phyloP scores from a whole-genome alignment of 2,888 invertebrate genomes.

The Andrena minutula region DNA sequence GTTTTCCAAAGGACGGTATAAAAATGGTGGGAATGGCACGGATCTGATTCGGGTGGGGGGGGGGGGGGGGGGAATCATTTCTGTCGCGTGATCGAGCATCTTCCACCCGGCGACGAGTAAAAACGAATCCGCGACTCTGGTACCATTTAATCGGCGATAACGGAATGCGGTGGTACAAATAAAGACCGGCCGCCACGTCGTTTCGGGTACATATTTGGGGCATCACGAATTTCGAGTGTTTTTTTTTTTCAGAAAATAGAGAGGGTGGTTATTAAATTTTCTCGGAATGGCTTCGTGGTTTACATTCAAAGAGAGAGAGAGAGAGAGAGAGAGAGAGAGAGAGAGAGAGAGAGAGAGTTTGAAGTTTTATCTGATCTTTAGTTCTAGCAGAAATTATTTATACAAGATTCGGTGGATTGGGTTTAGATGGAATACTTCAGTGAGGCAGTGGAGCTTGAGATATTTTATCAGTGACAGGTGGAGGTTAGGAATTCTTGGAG shows the following conservation, averaged over 20 bases:
- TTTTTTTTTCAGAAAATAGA: not conserved
- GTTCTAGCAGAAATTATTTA: no score
- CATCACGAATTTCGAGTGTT: not conserved
- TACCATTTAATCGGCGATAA: not conserved
- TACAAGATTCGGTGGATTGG: no score
- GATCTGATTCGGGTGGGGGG: not conserved
- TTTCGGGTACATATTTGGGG: not conserved
- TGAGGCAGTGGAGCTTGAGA: no score
- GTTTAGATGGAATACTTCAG: no score
- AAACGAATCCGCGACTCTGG: slow-evolving; percentile 1
- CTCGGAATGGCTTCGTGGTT: no score
- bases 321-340: no score
- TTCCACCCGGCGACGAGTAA: not conserved
- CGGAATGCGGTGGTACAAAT: not conserved
- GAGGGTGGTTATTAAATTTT: not conserved
- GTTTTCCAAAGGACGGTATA: not conserved
- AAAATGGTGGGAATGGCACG: not conserved
- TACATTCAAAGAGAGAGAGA: no score
- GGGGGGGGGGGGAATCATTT: not conserved
- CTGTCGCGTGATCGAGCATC: not conserved
- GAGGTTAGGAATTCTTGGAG: no score
- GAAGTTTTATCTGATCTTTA: no score
- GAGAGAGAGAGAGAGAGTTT: no score
- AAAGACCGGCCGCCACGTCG: not conserved
- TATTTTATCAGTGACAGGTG: no score